Evolutionary conservation across 2,113 vertebrate genomes (phyloP).

Genomic region (Podarcis raffonei): DNA sequence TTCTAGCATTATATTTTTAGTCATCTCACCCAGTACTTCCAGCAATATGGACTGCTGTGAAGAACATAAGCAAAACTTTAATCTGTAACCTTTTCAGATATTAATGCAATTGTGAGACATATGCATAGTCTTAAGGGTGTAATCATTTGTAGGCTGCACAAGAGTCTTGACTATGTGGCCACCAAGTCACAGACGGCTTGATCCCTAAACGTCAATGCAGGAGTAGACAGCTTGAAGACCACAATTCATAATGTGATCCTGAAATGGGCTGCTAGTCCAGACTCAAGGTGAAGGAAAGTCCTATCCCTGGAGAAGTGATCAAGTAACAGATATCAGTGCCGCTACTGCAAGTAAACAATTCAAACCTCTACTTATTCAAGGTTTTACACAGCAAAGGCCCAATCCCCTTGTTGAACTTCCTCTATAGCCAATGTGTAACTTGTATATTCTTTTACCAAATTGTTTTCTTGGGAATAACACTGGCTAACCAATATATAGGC

Average conservation of each 20-base stretch:
- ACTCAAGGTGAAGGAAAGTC: not conserved
- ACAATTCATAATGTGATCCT: not conserved
- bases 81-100: not conserved
- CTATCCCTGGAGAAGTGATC: not conserved
- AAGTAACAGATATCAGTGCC: not conserved
- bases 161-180: not conserved
- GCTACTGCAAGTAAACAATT: not conserved
- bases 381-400: not conserved
- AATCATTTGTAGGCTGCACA: not conserved
- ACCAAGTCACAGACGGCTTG: not conserved
- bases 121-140: not conserved
- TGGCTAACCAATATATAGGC: not conserved
- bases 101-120: not conserved
- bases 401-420: not conserved
- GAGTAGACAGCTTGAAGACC: not conserved
- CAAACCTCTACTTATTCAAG: not conserved
- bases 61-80: not conserved
- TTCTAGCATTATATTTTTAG: too few species aligned
- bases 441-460: not conserved
- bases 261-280: not conserved
- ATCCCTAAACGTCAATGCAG: not conserved
- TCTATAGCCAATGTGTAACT: not conserved
- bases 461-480: not conserved
- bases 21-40: not conserved
- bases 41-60: not conserved